Evolutionary conservation across 2,113 vertebrate genomes (phyloP).

Genomic region (Sitta europaea): DNA sequence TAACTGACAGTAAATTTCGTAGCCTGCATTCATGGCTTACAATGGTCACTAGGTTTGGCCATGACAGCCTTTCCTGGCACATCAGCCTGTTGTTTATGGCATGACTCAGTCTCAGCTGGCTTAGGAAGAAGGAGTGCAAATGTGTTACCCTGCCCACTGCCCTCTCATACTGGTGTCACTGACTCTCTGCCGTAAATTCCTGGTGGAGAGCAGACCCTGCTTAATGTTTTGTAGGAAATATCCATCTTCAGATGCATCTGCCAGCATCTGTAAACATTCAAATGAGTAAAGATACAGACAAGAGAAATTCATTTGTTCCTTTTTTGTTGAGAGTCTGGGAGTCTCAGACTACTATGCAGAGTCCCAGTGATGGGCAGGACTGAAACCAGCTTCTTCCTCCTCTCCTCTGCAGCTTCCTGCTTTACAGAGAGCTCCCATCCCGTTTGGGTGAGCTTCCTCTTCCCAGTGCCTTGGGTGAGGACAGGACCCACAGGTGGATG

Average conservation of each 20-base stretch:
- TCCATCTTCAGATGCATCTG: neutral
- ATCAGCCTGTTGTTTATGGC: slow-evolving; percentile 10
- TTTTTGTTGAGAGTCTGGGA: neutral
- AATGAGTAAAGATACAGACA: neutral
- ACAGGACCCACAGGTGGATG: neutral
- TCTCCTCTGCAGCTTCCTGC: neutral
- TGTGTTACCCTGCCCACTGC: neutral
- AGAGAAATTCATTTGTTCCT: neutral
- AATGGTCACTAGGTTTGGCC: slow-evolving; percentile 13
- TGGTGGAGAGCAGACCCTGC: neutral
- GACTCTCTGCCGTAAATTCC: neutral
- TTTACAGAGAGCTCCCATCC: neutral
- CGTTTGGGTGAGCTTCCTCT: neutral
- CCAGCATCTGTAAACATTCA: neutral
- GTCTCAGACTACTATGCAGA: neutral
- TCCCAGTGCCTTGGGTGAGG: accelerated
- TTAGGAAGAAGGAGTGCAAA: slow-evolving; percentile 10
- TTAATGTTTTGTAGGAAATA: neutral
- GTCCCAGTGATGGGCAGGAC: neutral
- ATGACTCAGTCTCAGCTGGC: slow-evolving; percentile 54
- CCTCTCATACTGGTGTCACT: neutral
- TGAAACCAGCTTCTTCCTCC: neutral
- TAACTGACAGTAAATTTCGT: neutral
- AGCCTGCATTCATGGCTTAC: neutral
- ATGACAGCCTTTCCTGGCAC: slow-evolving; percentile 51